Conservation (phyloP, 2,113 vertebrate species). For the Lepisosteus osseus region DNA sequence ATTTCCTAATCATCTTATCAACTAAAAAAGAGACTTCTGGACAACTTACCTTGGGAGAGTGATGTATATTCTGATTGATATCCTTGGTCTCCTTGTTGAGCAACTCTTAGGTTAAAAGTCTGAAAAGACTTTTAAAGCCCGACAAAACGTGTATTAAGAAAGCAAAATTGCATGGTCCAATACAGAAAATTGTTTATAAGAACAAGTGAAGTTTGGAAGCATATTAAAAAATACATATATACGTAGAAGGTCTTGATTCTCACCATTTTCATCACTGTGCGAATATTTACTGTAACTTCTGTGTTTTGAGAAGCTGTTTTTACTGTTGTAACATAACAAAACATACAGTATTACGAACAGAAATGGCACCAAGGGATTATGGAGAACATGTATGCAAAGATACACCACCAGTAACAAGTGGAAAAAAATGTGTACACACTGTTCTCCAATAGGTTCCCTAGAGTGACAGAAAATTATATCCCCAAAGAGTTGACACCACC, state of each 20-base stretch:
- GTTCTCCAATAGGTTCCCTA: not conserved
- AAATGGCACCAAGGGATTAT: no score
- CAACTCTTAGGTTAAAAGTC: not conserved
- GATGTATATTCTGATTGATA: not conserved
- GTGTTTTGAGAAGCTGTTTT: no score
- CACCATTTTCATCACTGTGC: not conserved
- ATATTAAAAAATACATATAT: not conserved
- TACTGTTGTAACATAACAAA: no score
- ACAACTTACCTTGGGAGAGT: no score
- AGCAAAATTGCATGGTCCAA: not conserved
- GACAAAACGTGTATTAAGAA: not conserved
- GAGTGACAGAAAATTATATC: not conserved
- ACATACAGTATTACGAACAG: no score
- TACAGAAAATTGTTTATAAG: not conserved
- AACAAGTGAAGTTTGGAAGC: not conserved
- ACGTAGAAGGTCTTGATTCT: not conserved
- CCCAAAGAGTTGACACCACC: no score
- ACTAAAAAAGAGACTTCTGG: no score
- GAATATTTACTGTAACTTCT: not conserved
- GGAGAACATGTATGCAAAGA: no score
- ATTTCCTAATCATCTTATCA: no score
- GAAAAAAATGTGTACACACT: no score
- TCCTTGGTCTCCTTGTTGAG: not conserved
- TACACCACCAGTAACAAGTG: no score
- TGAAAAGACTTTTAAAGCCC: not conserved